Conservation (phyloP, 2,113 vertebrate species). For the Agapornis roseicollis region DNA sequence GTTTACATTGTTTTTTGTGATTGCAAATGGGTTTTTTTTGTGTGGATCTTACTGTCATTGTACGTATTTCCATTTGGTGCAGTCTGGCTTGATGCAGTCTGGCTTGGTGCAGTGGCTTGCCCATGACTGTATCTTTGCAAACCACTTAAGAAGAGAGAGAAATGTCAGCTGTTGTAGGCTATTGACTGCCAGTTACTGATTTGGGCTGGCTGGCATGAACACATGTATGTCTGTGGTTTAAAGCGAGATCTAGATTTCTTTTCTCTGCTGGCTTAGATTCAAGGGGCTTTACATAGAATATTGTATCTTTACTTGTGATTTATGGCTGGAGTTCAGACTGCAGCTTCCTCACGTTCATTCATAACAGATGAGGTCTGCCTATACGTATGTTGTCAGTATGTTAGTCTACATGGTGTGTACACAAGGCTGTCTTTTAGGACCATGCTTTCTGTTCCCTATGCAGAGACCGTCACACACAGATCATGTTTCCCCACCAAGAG, state of each 20-base stretch:
- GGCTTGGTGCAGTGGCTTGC: neutral
- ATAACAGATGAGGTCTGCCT: neutral
- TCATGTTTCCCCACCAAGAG: neutral
- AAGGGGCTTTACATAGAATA: neutral
- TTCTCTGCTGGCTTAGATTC: neutral
- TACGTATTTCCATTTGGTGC: neutral
- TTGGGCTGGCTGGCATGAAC: neutral
- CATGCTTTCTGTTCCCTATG: neutral
- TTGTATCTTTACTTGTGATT: neutral
- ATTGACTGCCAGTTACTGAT: neutral
- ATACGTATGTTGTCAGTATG: accelerated
- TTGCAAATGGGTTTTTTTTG: neutral
- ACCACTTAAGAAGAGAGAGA: neutral
- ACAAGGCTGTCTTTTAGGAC: neutral
- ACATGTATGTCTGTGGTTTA: neutral
- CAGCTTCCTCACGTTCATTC: neutral
- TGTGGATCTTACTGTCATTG: neutral
- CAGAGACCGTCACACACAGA: neutral
- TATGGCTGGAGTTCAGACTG: neutral
- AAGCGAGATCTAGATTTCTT: neutral
- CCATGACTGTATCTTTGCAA: neutral
- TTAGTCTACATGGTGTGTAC: accelerated
- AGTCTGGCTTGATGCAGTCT: neutral
- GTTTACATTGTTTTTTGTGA: neutral
- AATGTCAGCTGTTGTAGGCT: neutral